Percentiles rank a stretch among this genome's conserved stretches.
phyloP scores from a whole-genome alignment of 1,140 invertebrate genomes.

The Drosophila quadrilineata region DNA sequence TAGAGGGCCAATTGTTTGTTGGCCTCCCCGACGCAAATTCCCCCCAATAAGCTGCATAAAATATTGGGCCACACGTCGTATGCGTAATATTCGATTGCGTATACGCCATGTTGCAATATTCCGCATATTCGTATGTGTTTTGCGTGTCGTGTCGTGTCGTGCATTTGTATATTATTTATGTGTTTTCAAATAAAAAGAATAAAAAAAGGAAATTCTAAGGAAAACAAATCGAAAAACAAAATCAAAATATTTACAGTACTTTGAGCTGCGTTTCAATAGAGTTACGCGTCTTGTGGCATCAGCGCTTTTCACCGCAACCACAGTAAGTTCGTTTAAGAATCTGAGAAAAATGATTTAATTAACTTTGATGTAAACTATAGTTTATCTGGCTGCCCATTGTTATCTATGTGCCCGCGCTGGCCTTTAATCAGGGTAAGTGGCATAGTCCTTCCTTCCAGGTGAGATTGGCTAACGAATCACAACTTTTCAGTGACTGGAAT shows the following conservation, averaged over 20 bases:
- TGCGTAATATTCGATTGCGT: constrained; percentile 65
- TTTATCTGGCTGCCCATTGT: constrained; percentile 94
- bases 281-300: constrained; percentile 88
- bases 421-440: constrained; percentile 91
- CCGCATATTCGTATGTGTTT: not conserved
- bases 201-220: constrained; percentile 2
- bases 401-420: constrained; percentile 94
- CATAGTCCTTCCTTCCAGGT: too few relatives aligned
- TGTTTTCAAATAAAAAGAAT: constrained; percentile 31
- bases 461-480: too few relatives aligned
- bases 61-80: constrained; percentile 45
- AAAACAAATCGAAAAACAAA: constrained; percentile 24
- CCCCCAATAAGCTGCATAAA: constrained; percentile 25
- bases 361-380: constrained; percentile 83
- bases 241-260: constrained; percentile 85
- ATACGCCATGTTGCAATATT: constrained; percentile 41
- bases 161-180: constrained; percentile 37
- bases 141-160: too few relatives aligned
- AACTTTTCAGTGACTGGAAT: constrained; percentile 90
- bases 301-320: constrained; percentile 86
- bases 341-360: constrained; percentile 40
- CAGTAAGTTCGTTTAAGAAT: constrained; percentile 84
- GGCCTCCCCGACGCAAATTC: constrained; percentile 30
- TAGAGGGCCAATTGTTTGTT: constrained; percentile 53
- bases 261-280: constrained; percentile 89